Evolutionary conservation across 2,797 vertebrate species (phyloP).

Genomic region (Stomatorhinus walkeri): DNA sequence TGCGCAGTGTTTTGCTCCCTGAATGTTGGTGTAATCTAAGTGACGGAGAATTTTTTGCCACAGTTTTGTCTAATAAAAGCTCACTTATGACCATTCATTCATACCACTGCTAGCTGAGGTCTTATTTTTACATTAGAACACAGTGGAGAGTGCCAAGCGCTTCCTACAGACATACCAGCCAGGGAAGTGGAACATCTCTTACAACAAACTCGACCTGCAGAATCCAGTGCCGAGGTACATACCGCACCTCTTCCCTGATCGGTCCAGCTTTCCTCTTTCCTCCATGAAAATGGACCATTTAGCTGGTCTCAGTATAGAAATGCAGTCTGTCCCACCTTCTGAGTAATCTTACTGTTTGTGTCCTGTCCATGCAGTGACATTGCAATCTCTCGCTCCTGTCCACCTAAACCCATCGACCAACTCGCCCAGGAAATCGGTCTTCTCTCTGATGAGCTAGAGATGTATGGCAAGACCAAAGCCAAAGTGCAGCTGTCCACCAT

Average conservation of each 20-base stretch:
- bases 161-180: constrained; percentile 73
- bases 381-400: constrained; percentile 78
- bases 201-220: constrained; percentile 69
- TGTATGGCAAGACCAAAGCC: constrained; percentile 86
- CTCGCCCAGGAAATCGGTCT: constrained; percentile 81
- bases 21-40: not conserved
- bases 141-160: constrained; percentile 80
- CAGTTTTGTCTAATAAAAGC: not conserved
- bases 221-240: constrained; percentile 85
- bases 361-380: constrained; percentile 71
- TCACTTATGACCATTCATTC: not conserved
- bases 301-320: not conserved
- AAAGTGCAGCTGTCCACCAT: constrained; percentile 77
- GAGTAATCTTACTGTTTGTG: not conserved
- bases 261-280: not conserved
- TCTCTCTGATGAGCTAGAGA: constrained; percentile 78
- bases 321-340: not conserved
- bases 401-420: constrained; percentile 71
- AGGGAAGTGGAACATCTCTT: constrained; percentile 80
- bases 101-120: not conserved
- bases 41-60: not conserved
- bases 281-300: not conserved
- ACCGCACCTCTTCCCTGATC: not conserved
- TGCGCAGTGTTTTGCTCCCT: not conserved
- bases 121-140: constrained; percentile 68